These are phyloP conservation scores for Tipula lateralis DNA, from an alignment of 2,888 invertebrate species.

Conservation along the genomic window DNA sequence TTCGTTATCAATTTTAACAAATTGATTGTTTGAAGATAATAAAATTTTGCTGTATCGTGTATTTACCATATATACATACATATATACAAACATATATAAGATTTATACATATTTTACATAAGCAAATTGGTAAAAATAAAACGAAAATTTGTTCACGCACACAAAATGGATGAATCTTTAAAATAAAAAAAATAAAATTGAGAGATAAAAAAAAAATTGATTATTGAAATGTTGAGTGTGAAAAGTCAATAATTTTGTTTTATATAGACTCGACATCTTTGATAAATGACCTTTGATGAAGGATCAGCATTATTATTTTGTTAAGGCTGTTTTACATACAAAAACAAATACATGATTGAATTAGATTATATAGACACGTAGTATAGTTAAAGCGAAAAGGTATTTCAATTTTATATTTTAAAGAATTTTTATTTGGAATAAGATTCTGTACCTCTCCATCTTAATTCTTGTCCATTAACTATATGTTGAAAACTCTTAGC, in stretches of 20 bases:
- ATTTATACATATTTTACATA: not conserved
- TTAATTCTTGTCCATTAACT: no score
- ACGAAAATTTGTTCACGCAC: not conserved
- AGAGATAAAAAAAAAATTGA: not conserved
- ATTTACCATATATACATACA: no score
- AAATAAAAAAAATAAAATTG: not conserved
- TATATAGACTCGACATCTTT: not conserved
- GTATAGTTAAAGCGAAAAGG: no score
- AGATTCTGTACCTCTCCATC: no score
- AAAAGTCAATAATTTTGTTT: not conserved
- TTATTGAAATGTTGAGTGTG: not conserved
- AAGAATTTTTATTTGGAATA: no score
- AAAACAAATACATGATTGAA: no score
- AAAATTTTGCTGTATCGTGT: not conserved
- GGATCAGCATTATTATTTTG: not conserved
- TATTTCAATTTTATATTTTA: no score
- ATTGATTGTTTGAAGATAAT: not conserved
- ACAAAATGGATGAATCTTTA: not conserved
- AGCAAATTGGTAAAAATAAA: not conserved
- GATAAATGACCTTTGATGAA: not conserved
- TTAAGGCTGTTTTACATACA: no score
- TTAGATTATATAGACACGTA: no score
- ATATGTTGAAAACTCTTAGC: no score
- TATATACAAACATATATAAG: not conserved
- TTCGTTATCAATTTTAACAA: not conserved